Evolutionary conservation across 2,113 vertebrate species (phyloP), one percentile per base, ranked within the genome.

Genomic region (Vireo altiloquus): DNA sequence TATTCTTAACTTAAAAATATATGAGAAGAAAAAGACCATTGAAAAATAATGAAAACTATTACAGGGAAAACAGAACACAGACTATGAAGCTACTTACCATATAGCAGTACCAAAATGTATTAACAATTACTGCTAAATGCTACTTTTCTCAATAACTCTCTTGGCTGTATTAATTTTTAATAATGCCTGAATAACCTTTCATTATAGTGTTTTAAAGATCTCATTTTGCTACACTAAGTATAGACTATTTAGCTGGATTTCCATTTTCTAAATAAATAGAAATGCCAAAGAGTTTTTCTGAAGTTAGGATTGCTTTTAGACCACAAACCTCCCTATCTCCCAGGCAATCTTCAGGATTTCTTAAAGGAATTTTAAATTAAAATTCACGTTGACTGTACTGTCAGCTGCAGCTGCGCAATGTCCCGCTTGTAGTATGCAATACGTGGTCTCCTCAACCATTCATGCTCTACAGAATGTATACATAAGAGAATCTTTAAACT

Each of bases 131-230:
- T 87, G 56, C 60, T 95, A 96, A 92, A 95, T 78, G 90, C 64
- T 90, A 40, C 68, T 86, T 93, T 92, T 64, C 88, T 90, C 85
- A 94, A 78, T 94, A 97, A 97, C 68, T 93, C 91, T 93, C 95
- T 95, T 89, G 90, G 69, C 68, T 78, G 60, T 40, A 95, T 92
- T 93, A 95, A 96, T 96, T 95, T 96, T 96, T 96, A 96, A 95
- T 80, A 91, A 90, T 28, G 68, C 39, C 54, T 42, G 1, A 83
- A 52, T 86, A 96, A 91, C 76, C 86, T 91, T 95, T 91, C 79
- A 94, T 94, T 88, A 74, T 6, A 77, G 44, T 52, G 71, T 71
- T 96, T 93, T 88, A 96, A 95, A 90, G 90, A 95, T 46, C 75
- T 82, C 85, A 88, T 76, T 94, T 92, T 68, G 28, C 72, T 81